These are phyloP conservation scores for Cydia fagiglandana DNA, from an alignment of 1,140 invertebrate species.

Conservation along the genomic window DNA sequence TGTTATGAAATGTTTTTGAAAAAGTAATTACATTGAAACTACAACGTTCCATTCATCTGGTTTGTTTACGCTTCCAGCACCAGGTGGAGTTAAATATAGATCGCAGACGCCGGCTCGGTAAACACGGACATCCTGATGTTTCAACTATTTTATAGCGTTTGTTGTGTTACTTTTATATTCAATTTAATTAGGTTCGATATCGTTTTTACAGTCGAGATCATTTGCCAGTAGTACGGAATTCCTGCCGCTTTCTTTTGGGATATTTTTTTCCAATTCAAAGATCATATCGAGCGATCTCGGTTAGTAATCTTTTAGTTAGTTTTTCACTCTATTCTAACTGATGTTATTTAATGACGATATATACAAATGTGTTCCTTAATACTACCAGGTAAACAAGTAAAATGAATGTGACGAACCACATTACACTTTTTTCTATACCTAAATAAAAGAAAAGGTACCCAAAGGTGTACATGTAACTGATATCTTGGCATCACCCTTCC, in stretches of 20 bases:
- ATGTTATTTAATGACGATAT: too few species aligned
- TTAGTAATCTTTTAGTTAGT: too few species aligned
- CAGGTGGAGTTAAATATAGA: constrained; percentile 43
- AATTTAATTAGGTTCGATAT: constrained; percentile 6
- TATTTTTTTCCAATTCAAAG: too few species aligned
- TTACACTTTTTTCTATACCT: too few species aligned
- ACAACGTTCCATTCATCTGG: constrained; percentile 21
- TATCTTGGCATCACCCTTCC: neutral
- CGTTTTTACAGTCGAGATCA: neutral
- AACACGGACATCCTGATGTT: constrained; percentile 38
- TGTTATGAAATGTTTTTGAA: neutral
- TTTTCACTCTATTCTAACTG: too few species aligned
- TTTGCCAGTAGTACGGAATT: neutral
- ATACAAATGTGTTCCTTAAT: too few species aligned
- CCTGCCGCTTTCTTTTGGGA: neutral
- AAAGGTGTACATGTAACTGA: neutral
- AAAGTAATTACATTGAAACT: constrained; percentile 6
- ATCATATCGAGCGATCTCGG: too few species aligned
- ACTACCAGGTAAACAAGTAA: too few species aligned
- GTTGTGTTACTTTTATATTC: constrained; percentile 24
- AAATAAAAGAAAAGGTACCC: too few species aligned
- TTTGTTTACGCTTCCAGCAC: constrained; percentile 28
- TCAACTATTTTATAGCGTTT: constrained; percentile 12
- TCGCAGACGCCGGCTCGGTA: constrained; percentile 36
- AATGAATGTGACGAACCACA: too few species aligned